phyloP scores from a whole-genome alignment of 2,888 invertebrate species.

The Drosophila mimetica region DNA sequence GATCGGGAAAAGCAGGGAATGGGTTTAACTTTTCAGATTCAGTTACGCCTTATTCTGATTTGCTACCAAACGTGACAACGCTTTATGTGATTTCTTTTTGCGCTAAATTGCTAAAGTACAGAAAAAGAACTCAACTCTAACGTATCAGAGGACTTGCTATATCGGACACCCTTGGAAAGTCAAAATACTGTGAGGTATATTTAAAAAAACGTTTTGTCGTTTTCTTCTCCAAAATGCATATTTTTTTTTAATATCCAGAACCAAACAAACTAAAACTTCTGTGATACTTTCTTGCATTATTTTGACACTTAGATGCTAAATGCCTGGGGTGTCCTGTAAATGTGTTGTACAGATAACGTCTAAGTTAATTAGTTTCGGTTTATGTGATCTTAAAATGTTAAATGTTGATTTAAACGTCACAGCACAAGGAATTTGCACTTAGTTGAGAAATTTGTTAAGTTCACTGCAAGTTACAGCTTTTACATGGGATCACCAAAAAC shows the following conservation, averaged over 20 bases:
- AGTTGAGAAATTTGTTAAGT: slow-evolving; percentile 33
- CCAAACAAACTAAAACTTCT: neutral
- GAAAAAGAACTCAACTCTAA: slow-evolving; percentile 47
- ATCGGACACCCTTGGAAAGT: slow-evolving; percentile 1
- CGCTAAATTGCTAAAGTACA: slow-evolving; percentile 82
- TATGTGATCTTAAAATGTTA: slow-evolving; percentile 22
- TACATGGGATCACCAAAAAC: slow-evolving; percentile 30
- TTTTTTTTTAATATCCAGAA: neutral
- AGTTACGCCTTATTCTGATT: slow-evolving; percentile 71
- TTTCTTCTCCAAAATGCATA: neutral
- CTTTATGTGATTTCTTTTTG: slow-evolving; percentile 79
- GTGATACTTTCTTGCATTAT: slow-evolving; percentile 1
- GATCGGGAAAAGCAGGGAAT: slow-evolving; percentile 10
- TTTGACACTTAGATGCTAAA: neutral
- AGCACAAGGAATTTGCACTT: slow-evolving; percentile 25
- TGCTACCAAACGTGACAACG: slow-evolving; percentile 62
- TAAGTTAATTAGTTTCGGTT: slow-evolving; percentile 48
- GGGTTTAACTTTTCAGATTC: slow-evolving; percentile 48
- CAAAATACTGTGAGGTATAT: neutral
- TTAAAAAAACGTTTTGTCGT: neutral
- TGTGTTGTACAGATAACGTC: slow-evolving; percentile 64
- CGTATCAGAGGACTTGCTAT: slow-evolving; percentile 68
- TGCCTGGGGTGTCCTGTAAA: slow-evolving; percentile 31
- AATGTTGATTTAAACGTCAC: slow-evolving; percentile 18
- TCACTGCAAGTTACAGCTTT: slow-evolving; percentile 29